Evolutionary conservation across 2,888 invertebrate genomes (phyloP).

Genomic region (Ennomos erosarius): DNA sequence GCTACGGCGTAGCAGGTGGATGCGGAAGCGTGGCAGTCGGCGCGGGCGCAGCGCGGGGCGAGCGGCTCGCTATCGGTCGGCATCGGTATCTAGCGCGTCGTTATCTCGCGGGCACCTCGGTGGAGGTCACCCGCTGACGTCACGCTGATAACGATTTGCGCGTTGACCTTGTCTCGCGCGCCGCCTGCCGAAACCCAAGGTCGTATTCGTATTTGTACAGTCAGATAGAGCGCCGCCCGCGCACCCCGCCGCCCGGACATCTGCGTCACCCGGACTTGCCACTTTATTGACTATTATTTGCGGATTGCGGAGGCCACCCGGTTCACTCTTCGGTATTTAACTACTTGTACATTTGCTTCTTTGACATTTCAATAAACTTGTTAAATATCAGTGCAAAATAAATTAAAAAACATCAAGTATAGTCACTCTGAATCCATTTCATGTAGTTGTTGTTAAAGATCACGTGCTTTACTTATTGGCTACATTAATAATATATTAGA

Average conservation of each 20-base stretch:
- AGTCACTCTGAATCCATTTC: no score
- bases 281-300: slow-evolving; percentile 73
- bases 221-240: slow-evolving; percentile 68
- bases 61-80: slow-evolving; percentile 72
- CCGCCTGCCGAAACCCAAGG: slow-evolving; percentile 83
- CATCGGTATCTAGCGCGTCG: slow-evolving; percentile 66
- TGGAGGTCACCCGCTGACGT: slow-evolving; percentile 82
- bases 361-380: slow-evolving; percentile 21
- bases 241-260: slow-evolving; percentile 49
- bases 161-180: slow-evolving; percentile 82
- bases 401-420: no score
- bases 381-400: slow-evolving; percentile 9
- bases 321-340: slow-evolving; percentile 54
- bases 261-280: slow-evolving; percentile 73
- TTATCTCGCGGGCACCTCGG: slow-evolving; percentile 80
- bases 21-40: slow-evolving; percentile 41
- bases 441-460: no score
- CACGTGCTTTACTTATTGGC: no score
- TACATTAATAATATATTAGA: no score
- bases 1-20: slow-evolving; percentile 29
- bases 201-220: slow-evolving; percentile 79
- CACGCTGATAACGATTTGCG: slow-evolving; percentile 84
- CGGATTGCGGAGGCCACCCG: slow-evolving; percentile 66
- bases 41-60: slow-evolving; percentile 44
- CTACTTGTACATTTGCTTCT: slow-evolving; percentile 31